Conservation (phyloP, 2,113 vertebrate species). For the Anarrhichthys ocellatus region DNA sequence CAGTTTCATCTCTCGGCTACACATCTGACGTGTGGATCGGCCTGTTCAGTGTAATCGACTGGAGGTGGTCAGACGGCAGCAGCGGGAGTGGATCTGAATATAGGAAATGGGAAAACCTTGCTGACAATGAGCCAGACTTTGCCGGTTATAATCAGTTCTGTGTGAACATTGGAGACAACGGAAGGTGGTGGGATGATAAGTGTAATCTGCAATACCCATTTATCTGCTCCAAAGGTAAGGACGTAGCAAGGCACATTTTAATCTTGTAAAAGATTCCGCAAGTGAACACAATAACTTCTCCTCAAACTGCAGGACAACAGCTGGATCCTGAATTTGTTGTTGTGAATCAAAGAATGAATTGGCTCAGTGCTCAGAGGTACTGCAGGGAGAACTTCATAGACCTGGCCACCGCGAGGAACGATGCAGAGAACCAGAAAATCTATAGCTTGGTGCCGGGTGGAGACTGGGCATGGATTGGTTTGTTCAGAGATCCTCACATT, state of each 20-base stretch:
- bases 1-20: not conserved
- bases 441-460: rapidly evolving
- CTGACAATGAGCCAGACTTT: not conserved
- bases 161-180: rapidly evolving
- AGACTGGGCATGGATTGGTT: not conserved
- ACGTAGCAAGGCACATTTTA: rapidly evolving
- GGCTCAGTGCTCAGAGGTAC: not conserved
- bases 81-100: not conserved
- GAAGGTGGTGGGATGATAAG: not conserved
- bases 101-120: not conserved
- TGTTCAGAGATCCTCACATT: not conserved
- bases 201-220: rapidly evolving
- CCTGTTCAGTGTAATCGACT: not conserved
- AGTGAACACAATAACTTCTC: not conserved
- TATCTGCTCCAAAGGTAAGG: not conserved
- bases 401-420: slow-evolving; percentile 13
- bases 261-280: not conserved
- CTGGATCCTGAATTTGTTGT: not conserved
- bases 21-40: slow-evolving; percentile 15
- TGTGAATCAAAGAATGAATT: rapidly evolving
- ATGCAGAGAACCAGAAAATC: not conserved
- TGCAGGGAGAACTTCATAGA: not conserved
- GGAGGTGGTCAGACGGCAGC: slow-evolving; percentile 28
- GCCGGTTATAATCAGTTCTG: not conserved
- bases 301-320: not conserved